Base-by-base conservation (phyloP, 2,888 invertebrate species). In the Diplolepis rosae region DNA sequence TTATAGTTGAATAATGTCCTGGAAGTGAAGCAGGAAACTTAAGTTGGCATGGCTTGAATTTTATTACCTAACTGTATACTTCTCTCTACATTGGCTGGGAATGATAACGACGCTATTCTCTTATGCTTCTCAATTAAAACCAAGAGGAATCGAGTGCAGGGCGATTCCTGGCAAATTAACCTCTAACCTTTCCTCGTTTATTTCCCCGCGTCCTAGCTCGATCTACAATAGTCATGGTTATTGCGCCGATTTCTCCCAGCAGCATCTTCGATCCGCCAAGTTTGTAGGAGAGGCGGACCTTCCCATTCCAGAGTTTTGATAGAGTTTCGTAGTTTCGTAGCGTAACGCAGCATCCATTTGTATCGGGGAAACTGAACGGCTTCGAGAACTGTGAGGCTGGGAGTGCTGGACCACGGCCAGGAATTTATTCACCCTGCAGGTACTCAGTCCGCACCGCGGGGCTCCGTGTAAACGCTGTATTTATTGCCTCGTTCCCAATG, bases 321-420 rank as follows among this genome's bases (percentile, higher is more conserved):
- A 79, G 78, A 79, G 78, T 74, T 78, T 71, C 65, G 78, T 78
- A 79, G 79, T 80, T 82, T 79, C 77, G 72, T 70, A 61, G 70
- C 56, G 71, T 66, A 42, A 69, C 65, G 71, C 74, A 73, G 72
- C 79, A 74, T 80, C 78, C 82, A 82, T 85, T 85, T 82, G 83
- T 83, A 83, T 83, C 79, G 80, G 28, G 68, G 73, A 76, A 79
- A 79, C 65, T 70, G 68, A 74, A 79, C 77, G 79, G 80, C 81
- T 78, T 76, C 78, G 77, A 76, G 66, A 81, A 80, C 76, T 78
- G 76, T 77, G 15, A n/a, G 18, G 51, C 45, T 45, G 66, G 61
- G 76, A 79, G 77, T 77, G 79, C 82, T 87, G 86, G 85, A 84
- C 81, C 76, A 56, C 71, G 73, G 85, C 86, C 85, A 87, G 83